phyloP scores from a whole-genome alignment of 2,113 vertebrate genomes.

The Centropristis striata region DNA sequence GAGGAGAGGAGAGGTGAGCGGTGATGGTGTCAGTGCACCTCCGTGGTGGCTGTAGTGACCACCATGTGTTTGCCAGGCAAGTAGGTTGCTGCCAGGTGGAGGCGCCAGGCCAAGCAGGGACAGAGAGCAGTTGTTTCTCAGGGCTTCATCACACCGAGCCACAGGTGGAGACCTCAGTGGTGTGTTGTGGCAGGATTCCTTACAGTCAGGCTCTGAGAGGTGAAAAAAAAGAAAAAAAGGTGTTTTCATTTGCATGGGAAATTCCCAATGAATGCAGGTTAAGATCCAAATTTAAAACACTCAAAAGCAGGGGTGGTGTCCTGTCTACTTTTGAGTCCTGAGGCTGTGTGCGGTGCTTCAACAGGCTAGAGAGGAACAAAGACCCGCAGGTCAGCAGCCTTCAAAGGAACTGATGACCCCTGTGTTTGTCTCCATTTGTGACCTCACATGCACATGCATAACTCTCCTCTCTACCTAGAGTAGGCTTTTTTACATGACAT shows the following conservation, averaged over 20 bases:
- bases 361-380: neutral
- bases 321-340: neutral
- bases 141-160: slow-evolving; percentile 46
- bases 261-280: neutral
- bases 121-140: slow-evolving; percentile 37
- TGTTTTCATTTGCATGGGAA: neutral
- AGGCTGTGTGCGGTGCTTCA: neutral
- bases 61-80: slow-evolving; percentile 66
- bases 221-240: neutral
- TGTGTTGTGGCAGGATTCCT: slow-evolving; percentile 19
- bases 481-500: neutral
- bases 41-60: slow-evolving; percentile 34
- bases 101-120: slow-evolving; percentile 17
- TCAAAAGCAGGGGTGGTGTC: neutral
- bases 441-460: neutral
- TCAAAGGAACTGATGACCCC: neutral
- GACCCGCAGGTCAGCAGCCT: neutral
- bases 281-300: neutral
- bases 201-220: slow-evolving; percentile 46
- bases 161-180: slow-evolving; percentile 50
- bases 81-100: slow-evolving; percentile 26
- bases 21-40: slow-evolving; percentile 72
- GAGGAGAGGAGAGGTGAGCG: slow-evolving; percentile 47
- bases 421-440: neutral
- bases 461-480: neutral